Evolutionary conservation across 2,888 invertebrate genomes (phyloP), one percentile per base, ranked within the genome.

Genomic region (Scaptomyza polygonia): DNA sequence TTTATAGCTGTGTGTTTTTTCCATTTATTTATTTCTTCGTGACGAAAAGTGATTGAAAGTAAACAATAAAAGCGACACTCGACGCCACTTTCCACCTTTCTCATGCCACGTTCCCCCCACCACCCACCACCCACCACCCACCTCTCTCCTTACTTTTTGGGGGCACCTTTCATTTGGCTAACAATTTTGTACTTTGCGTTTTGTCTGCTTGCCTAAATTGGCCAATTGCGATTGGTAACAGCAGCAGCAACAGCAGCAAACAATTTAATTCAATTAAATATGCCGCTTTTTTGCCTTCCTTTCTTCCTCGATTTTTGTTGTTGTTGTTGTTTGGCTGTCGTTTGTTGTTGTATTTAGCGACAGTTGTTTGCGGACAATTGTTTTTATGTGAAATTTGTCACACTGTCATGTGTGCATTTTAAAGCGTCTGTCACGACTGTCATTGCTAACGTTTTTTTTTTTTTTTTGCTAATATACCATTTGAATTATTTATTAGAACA

Each of bases 11-110:
- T 36, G 14, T 6, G 2, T 14, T 36, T 14, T 8, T 14, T 12
- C 21, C n/a, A 7, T 84, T 79, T 87, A 87, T 87, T 83, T 86
- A 84, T 88, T 86, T 81, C 86, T 82, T 90, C 89, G 90, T 90
- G 89, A 89, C 90, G 89, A 89, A 90, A 90, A 88, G 87, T 90
- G 90, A 89, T 90, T 90, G 88, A 89, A 90, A 88, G 86, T 86
- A 89, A 90, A 90, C 88, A 89, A 87, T 78, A 86, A 84, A 88
- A 86, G 86, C 88, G 76, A 84, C 84, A 84, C 84, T 83, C 84
- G 64, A 71, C 68, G 72, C 67, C 74, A 79, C 79, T 85, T 87
- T 82, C 79, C 85, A 87, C 79, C 73, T 77, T 71, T n/a, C n/a
- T n/a, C n/a, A n/a, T n/a, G n/a, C n/a, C n/a, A n/a, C n/a, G n/a